Percentiles rank a stretch among this genome's conserved stretches.
These are phyloP conservation scores for Carabus problematicus DNA, from an alignment of 2,888 invertebrate species.

Conservation along the genomic window DNA sequence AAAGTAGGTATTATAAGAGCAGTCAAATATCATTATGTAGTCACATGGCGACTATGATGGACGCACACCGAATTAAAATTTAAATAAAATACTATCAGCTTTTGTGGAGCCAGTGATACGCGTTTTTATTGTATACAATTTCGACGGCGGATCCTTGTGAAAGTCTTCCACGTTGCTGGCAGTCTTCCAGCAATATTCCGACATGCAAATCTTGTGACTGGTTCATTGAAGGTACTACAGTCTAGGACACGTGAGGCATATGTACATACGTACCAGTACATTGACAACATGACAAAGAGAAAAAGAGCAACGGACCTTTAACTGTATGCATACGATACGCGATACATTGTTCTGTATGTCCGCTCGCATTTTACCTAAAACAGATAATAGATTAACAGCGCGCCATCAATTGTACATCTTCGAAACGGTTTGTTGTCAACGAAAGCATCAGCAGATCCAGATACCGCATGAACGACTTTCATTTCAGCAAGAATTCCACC, in stretches of 20 bases:
- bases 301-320: neutral
- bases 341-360: conserved; percentile 35
- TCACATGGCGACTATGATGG: conserved; percentile 13
- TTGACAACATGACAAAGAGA: conserved; percentile 31
- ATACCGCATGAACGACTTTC: too few species aligned
- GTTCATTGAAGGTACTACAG: conserved; percentile 24
- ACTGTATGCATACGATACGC: conserved; percentile 9
- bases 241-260: conserved; percentile 6
- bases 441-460: neutral
- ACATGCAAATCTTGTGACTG: conserved; percentile 34
- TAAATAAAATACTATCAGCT: conserved; percentile 34
- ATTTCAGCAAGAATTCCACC: too few species aligned
- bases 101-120: conserved; percentile 16
- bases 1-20: neutral
- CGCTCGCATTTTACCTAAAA: conserved; percentile 35
- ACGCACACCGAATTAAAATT: conserved; percentile 24
- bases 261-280: conserved; percentile 1
- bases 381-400: conserved; percentile 35
- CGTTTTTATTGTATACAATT: conserved; percentile 31
- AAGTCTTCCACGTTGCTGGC: neutral
- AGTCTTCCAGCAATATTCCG: conserved; percentile 10
- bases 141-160: conserved; percentile 8
- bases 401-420: conserved; percentile 22
- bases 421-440: neutral
- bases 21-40: neutral